Evolutionary conservation across 2,797 vertebrate species (phyloP).

Genomic region (Crocidura indochinensis): DNA sequence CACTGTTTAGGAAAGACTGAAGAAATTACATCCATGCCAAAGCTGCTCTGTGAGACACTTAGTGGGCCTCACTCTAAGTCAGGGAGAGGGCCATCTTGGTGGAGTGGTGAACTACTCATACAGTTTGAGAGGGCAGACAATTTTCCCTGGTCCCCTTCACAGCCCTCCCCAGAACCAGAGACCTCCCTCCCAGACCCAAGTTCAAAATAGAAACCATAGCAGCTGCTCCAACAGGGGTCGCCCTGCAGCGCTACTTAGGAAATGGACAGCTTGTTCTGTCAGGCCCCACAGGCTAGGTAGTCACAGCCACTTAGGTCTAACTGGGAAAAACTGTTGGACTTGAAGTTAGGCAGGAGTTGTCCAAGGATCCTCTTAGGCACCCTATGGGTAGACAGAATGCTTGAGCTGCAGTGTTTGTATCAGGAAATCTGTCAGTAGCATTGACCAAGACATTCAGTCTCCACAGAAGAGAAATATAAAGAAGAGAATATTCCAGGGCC

Average conservation of each 20-base stretch:
- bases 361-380: no score
- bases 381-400: neutral
- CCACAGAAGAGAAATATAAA: slow-evolving; percentile 16
- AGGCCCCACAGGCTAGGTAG: neutral
- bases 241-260: neutral
- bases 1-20: neutral
- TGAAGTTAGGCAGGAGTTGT: neutral
- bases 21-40: neutral
- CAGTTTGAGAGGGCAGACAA: neutral
- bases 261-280: neutral
- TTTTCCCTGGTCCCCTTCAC: neutral
- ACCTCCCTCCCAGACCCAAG: neutral
- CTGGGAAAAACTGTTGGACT: neutral
- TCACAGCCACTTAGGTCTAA: neutral
- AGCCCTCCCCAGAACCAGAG: fast-evolving
- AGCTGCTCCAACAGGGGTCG: neutral
- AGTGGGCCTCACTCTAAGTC: neutral
- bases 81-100: neutral
- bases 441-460: neutral
- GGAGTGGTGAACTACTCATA: neutral
- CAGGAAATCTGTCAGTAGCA: neutral
- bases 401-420: neutral
- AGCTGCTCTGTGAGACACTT: neutral
- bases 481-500: neutral
- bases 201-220: neutral